phyloP scores from a whole-genome alignment of 2,888 invertebrate species.

The Coelinius sp. region DNA sequence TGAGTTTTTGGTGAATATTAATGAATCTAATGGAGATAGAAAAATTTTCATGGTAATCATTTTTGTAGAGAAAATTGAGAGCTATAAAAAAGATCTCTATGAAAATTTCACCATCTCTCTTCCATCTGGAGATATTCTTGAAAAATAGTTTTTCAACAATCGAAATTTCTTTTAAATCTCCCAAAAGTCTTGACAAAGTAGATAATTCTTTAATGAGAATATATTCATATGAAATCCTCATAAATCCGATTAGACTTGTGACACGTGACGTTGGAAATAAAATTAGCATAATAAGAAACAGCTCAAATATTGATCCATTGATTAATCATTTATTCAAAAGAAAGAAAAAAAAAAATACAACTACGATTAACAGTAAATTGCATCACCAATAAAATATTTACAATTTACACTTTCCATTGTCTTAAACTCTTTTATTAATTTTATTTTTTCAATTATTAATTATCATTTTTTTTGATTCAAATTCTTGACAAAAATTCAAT shows the following conservation, averaged over 20 bases:
- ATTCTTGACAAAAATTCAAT: background rate
- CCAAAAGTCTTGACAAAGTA: no score
- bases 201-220: no score
- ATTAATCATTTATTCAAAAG: constrained; percentile 64
- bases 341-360: constrained; percentile 68
- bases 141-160: no score
- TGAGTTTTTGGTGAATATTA: no score
- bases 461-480: background rate
- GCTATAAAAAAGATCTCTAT: no score
- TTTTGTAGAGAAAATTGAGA: background rate
- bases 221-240: background rate
- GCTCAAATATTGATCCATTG: constrained; percentile 55
- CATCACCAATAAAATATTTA: constrained; percentile 64
- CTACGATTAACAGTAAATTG: constrained; percentile 67
- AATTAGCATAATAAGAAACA: background rate
- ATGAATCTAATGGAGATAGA: no score
- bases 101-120: no score
- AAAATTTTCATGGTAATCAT: background rate
- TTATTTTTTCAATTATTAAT: background rate
- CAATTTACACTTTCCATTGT: constrained; percentile 51
- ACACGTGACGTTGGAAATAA: background rate
- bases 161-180: background rate
- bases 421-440: constrained; percentile 24
- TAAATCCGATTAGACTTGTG: constrained; percentile 12
- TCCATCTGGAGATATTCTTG: no score